Percentiles rank a stretch among this genome's conserved stretches.
phyloP scores from a whole-genome alignment of 2,797 vertebrate genomes.

The Okamejei kenojei region DNA sequence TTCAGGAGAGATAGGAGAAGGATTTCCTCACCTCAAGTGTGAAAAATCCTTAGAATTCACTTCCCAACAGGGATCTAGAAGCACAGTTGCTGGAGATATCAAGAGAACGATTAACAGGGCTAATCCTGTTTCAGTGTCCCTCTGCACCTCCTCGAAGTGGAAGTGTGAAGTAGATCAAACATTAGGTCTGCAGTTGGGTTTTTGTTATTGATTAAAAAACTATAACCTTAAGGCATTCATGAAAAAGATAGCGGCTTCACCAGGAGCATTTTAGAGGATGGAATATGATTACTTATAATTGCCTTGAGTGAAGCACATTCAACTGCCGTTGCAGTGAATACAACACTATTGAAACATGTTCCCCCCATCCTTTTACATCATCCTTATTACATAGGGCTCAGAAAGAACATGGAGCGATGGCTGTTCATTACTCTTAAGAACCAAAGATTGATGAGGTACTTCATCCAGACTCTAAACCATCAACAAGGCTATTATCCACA shows the following conservation, averaged over 20 bases:
- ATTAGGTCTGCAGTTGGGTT: neutral
- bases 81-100: too few species aligned
- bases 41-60: too few species aligned
- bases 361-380: neutral
- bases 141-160: too few species aligned
- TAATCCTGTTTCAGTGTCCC: too few species aligned
- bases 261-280: neutral
- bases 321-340: neutral
- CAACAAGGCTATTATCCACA: constrained; percentile 46
- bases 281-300: neutral
- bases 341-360: neutral
- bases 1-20: too few species aligned
- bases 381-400: neutral
- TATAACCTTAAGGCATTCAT: neutral
- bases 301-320: neutral
- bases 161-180: neutral
- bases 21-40: too few species aligned
- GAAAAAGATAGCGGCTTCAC: neutral
- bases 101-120: too few species aligned
- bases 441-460: constrained; percentile 54
- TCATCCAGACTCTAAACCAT: constrained; percentile 48
- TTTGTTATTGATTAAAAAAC: neutral
- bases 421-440: constrained; percentile 19
- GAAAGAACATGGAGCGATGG: neutral
- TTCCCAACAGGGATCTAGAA: too few species aligned